Evolutionary conservation across 2,888 invertebrate species (phyloP).

Genomic region (Conistra vaccinii): DNA sequence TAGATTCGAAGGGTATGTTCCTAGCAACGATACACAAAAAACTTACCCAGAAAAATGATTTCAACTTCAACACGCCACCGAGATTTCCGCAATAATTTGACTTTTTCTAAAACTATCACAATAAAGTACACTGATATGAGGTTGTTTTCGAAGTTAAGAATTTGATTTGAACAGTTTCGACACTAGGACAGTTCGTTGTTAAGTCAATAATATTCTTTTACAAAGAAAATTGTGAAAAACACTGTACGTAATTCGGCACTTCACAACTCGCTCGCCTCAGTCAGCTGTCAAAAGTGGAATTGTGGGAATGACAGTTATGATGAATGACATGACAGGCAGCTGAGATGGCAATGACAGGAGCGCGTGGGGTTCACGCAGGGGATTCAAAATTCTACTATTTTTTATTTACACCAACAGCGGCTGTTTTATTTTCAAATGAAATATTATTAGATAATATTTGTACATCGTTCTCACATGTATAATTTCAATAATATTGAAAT

Average conservation of each 20-base stretch:
- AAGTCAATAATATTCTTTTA: constrained; percentile 64
- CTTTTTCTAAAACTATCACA: constrained; percentile 42
- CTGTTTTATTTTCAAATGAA: not conserved
- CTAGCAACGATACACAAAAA: constrained; percentile 22
- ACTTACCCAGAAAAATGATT: constrained; percentile 54
- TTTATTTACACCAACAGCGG: too few species aligned
- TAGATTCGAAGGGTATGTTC: constrained; percentile 50
- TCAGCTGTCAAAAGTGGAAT: constrained; percentile 54
- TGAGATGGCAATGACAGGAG: constrained; percentile 19
- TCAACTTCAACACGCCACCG: constrained; percentile 37
- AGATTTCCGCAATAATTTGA: constrained; percentile 43
- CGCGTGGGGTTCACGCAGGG: not conserved
- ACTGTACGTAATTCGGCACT: constrained; percentile 52
- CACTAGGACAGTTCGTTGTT: constrained; percentile 43
- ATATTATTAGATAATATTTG: not conserved
- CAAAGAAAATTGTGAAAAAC: constrained; percentile 60
- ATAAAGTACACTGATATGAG: constrained; percentile 12
- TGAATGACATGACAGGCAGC: constrained; percentile 3
- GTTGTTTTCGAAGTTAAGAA: not conserved
- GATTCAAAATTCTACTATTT: constrained; percentile 18
- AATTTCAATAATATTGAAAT: too few species aligned
- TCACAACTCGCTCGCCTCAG: constrained; percentile 31
- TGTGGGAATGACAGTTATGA: constrained; percentile 8
- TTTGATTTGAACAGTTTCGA: constrained; percentile 8
- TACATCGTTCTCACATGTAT: too few species aligned